Evolutionary conservation across 2,888 invertebrate genomes (phyloP).

Genomic region (Colletes collaris): DNA sequence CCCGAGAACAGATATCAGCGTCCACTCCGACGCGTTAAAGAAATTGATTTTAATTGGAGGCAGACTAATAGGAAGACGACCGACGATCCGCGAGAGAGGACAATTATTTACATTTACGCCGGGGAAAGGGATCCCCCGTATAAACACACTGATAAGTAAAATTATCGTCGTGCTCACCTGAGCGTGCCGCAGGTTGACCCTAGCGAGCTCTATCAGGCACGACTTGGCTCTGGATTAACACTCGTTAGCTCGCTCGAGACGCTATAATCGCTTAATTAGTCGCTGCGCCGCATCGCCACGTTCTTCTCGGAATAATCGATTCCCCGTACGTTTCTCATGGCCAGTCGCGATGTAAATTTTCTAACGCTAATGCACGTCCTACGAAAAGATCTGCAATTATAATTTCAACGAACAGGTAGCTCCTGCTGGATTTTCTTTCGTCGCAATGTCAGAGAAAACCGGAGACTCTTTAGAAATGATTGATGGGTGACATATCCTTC

Average conservation of each 20-base stretch:
- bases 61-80: constrained; percentile 9
- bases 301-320: constrained; percentile 58
- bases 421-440: not conserved
- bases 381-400: constrained; percentile 41
- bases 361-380: constrained; percentile 19
- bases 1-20: not conserved
- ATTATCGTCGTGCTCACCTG: constrained; percentile 55
- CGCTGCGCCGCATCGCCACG: constrained; percentile 51
- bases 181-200: constrained; percentile 61
- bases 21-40: constrained; percentile 22
- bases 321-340: constrained; percentile 42
- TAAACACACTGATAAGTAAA: constrained; percentile 60
- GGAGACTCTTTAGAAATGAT: too few species aligned
- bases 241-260: constrained; percentile 62
- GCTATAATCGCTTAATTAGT: constrained; percentile 70
- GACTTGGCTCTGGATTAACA: constrained; percentile 67
- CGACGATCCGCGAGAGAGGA: constrained; percentile 1
- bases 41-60: constrained; percentile 47
- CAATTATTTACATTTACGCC: constrained; percentile 24
- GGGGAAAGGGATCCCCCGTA: constrained; percentile 18
- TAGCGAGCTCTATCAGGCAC: constrained; percentile 52
- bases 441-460: too few species aligned
- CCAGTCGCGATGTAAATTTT: constrained; percentile 40
- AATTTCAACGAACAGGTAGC: constrained; percentile 25
- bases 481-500: not conserved